Percentiles rank a stretch among this genome's conserved stretches.
Evolutionary conservation across 2,113 vertebrate species (phyloP).

Genomic region (Xiphorhynchus elegans): DNA sequence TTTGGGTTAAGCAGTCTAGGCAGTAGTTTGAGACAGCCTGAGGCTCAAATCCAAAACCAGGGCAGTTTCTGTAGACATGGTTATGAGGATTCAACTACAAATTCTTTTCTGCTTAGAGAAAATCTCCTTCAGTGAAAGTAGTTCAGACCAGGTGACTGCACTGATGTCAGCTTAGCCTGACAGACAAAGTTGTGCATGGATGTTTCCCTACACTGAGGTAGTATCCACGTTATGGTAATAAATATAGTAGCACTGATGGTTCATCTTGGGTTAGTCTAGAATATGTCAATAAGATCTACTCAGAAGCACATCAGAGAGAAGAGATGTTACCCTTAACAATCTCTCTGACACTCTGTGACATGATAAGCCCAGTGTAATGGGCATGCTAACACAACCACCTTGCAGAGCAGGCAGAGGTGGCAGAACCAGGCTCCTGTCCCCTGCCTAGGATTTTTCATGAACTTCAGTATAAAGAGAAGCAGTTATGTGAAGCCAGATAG

Average conservation of each 20-base stretch:
- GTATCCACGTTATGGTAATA: not conserved
- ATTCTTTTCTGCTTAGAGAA: not conserved
- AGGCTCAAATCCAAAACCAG: not conserved
- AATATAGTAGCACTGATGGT: not conserved
- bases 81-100: not conserved
- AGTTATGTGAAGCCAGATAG: not conserved
- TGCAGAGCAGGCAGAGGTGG: not conserved
- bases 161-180: not conserved
- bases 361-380: not conserved
- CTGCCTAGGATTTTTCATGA: not conserved
- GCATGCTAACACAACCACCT: not conserved
- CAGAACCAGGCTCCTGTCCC: not conserved
- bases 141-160: not conserved
- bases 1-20: not conserved
- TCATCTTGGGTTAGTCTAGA: not conserved
- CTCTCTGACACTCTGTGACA: not conserved
- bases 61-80: not conserved
- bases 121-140: not conserved
- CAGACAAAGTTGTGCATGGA: not conserved
- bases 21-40: not conserved
- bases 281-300: not conserved
- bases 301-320: not conserved
- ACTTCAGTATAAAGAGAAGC: not conserved
- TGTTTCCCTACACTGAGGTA: accelerated
- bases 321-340: not conserved